Conservation (phyloP, 1,140 invertebrate species). For the Tetramorium simillimum region DNA sequence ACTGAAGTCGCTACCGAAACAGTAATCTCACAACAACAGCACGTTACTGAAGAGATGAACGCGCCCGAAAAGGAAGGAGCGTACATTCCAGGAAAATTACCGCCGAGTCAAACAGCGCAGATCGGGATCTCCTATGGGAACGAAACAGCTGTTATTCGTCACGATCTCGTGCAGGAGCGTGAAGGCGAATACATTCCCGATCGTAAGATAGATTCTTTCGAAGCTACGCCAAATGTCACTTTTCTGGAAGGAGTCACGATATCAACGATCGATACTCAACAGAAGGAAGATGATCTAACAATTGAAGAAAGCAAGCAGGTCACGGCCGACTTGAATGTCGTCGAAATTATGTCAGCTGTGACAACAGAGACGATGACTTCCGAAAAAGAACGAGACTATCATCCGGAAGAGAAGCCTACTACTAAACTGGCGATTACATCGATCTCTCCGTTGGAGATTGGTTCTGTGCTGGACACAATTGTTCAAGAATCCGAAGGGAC, state of each 20-base stretch:
- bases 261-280: constrained; percentile 86
- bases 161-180: constrained; percentile 87
- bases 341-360: constrained; percentile 87
- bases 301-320: constrained; percentile 83
- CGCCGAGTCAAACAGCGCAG: constrained; percentile 87
- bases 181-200: constrained; percentile 87
- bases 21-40: constrained; percentile 88
- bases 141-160: constrained; percentile 88
- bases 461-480: constrained; percentile 84
- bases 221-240: constrained; percentile 86
- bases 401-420: constrained; percentile 79
- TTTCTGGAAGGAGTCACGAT: constrained; percentile 87
- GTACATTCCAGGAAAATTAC: constrained; percentile 85
- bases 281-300: constrained; percentile 86
- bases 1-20: constrained; percentile 90
- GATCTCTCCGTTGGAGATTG: constrained; percentile 86
- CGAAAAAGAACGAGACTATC: constrained; percentile 87
- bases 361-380: constrained; percentile 86
- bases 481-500: constrained; percentile 87
- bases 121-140: constrained; percentile 86
- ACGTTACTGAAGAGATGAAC: constrained; percentile 88
- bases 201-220: constrained; percentile 83
- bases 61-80: constrained; percentile 89
- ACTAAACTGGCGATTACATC: constrained; percentile 85
- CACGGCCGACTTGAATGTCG: constrained; percentile 86